Conservation (phyloP, 2,113 vertebrate species). For the Stegostoma tigrinum region DNA sequence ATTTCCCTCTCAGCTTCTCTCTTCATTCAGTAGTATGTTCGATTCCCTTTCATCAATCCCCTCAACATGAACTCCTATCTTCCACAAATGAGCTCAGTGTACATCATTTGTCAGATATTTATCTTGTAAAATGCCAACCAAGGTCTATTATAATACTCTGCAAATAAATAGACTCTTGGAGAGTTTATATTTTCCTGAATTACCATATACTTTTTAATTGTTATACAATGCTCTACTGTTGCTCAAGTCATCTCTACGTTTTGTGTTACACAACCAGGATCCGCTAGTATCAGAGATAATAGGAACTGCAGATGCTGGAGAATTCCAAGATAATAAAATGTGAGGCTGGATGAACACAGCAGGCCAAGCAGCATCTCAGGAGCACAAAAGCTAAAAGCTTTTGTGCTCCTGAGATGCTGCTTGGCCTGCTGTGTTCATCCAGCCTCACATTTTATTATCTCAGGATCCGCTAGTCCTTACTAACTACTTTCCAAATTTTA, state of each 20-base stretch:
- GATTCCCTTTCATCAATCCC: too few species aligned
- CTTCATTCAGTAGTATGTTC: neutral
- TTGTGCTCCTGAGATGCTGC: too few species aligned
- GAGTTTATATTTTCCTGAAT: neutral
- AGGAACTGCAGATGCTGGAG: too few species aligned
- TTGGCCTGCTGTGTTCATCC: too few species aligned
- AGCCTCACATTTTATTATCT: too few species aligned
- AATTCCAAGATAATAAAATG: too few species aligned
- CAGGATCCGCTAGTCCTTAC: neutral
- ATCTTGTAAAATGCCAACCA: neutral
- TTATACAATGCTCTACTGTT: neutral
- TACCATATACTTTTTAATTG: neutral
- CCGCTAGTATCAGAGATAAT: too few species aligned
- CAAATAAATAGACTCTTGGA: neutral
- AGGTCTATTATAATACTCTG: neutral
- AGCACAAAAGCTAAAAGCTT: too few species aligned
- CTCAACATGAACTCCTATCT: too few species aligned
- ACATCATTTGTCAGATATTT: neutral
- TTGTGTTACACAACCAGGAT: neutral
- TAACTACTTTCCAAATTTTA: neutral
- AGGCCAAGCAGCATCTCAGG: too few species aligned
- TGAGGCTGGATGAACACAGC: too few species aligned
- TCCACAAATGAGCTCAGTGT: too few species aligned
- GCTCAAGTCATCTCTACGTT: neutral
- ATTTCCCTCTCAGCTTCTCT: neutral